A percentile compares a stretch with the other conserved stretches of the same genome.
phyloP scores from a whole-genome alignment of 2,113 vertebrate genomes.

The Todiramphus saurophagus region DNA sequence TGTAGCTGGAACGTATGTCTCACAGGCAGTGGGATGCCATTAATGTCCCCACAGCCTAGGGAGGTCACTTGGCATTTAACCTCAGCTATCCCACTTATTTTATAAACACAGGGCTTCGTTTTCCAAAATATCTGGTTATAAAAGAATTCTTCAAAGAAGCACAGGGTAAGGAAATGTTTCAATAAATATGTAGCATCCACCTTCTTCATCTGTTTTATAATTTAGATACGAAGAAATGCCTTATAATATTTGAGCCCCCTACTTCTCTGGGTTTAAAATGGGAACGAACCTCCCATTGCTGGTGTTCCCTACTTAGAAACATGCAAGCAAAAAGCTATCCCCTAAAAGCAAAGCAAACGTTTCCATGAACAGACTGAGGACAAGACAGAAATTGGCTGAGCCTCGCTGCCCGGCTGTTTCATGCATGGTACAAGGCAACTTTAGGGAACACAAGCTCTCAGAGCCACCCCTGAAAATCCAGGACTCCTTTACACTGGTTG shows the following conservation, averaged over 20 bases:
- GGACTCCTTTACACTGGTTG: neutral
- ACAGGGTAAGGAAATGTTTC: neutral
- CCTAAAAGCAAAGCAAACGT: neutral
- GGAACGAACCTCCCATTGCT: neutral
- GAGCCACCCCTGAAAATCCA: neutral
- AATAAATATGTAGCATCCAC: neutral
- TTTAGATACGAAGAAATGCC: constrained; percentile 35
- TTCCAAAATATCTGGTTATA: constrained; percentile 21
- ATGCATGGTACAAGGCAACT: neutral
- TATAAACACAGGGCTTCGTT: constrained; percentile 10
- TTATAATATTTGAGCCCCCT: neutral
- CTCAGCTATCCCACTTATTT: constrained; percentile 1
- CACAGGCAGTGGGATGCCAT: constrained; percentile 31
- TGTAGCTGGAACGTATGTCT: constrained; percentile 34
- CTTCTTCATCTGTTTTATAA: constrained; percentile 21
- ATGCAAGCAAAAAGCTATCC: neutral
- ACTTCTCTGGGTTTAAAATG: neutral
- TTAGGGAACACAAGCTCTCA: neutral
- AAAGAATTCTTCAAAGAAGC: constrained; percentile 28
- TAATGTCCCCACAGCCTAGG: neutral
- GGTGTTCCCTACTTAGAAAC: neutral
- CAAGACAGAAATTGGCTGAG: neutral
- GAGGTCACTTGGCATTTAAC: neutral
- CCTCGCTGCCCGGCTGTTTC: neutral
- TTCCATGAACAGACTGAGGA: neutral